Conservation (phyloP, 2,113 vertebrate genomes). For the Semnornis frantzii region DNA sequence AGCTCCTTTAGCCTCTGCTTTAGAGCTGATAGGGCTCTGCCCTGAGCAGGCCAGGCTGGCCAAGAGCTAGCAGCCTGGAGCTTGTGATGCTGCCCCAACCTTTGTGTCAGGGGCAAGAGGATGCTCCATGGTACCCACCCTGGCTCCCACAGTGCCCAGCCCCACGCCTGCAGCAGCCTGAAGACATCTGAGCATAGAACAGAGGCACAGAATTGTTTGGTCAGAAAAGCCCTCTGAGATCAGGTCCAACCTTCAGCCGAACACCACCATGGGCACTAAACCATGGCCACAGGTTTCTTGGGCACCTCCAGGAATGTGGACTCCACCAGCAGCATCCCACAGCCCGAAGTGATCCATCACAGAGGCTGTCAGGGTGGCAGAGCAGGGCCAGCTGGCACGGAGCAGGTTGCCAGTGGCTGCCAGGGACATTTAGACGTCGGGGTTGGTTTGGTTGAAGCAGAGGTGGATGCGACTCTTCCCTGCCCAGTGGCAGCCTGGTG, state of each 20-base stretch:
- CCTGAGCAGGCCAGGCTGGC: neutral
- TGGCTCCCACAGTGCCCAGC: no score
- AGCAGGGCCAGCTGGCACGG: accelerated
- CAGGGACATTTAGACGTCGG: neutral
- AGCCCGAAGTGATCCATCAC: accelerated
- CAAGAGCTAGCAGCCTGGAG: neutral
- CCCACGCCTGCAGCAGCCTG: neutral
- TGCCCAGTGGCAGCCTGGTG: neutral
- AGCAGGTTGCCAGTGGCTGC: neutral
- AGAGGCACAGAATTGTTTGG: no score
- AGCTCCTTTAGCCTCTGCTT: neutral
- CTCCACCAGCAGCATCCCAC: neutral
- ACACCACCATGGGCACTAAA: no score
- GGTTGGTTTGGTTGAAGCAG: neutral
- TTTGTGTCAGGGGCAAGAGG: neutral
- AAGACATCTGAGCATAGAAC: no score
- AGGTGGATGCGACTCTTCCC: neutral
- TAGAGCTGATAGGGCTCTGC: neutral
- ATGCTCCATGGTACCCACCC: neutral
- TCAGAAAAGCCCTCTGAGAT: no score
- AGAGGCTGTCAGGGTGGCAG: neutral
- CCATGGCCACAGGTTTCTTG: no score
- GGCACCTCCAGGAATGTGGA: no score
- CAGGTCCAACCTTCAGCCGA: no score
- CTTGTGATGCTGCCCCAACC: neutral